A percentile compares a stretch with the other conserved stretches of the same genome.
phyloP scores from a whole-genome alignment of 1,140 invertebrate genomes.

The Thaumetopoea pityocampa region DNA sequence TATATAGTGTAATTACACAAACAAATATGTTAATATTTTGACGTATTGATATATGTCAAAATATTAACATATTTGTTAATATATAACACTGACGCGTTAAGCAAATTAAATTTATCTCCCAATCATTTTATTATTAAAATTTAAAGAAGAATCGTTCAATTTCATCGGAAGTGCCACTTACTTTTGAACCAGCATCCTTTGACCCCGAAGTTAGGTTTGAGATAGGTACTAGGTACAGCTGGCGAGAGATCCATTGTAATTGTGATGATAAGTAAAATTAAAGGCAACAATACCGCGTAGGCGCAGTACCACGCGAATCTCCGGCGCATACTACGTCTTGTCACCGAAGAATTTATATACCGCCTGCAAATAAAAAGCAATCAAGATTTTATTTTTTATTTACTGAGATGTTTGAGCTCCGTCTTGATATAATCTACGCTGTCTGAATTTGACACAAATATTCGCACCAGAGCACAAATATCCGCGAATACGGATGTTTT shows the following conservation, averaged over 20 bases:
- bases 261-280: conserved; percentile 75
- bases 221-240: conserved; percentile 69
- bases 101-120: too few relatives aligned
- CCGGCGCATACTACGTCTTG: conserved; percentile 55
- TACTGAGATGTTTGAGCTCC: too few relatives aligned
- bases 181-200: conserved; percentile 79
- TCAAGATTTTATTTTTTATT: too few relatives aligned
- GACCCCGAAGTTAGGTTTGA: conserved; percentile 77
- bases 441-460: too few relatives aligned
- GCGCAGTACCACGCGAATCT: conserved; percentile 62
- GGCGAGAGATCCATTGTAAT: conserved; percentile 77
- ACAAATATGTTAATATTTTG: too few relatives aligned
- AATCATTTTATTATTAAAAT: background rate
- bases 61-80: too few relatives aligned
- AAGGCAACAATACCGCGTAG: conserved; percentile 56
- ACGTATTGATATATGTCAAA: too few relatives aligned
- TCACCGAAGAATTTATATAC: conserved; percentile 52
- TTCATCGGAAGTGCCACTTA: conserved; percentile 71
- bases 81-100: too few relatives aligned
- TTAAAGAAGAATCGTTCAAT: background rate
- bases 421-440: too few relatives aligned
- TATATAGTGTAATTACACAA: too few relatives aligned
- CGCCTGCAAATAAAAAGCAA: conserved; percentile 35
- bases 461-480: too few relatives aligned
- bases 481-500: too few relatives aligned